Base-by-base conservation (phyloP, 2,113 vertebrate species). In the Tupaia tana region DNA sequence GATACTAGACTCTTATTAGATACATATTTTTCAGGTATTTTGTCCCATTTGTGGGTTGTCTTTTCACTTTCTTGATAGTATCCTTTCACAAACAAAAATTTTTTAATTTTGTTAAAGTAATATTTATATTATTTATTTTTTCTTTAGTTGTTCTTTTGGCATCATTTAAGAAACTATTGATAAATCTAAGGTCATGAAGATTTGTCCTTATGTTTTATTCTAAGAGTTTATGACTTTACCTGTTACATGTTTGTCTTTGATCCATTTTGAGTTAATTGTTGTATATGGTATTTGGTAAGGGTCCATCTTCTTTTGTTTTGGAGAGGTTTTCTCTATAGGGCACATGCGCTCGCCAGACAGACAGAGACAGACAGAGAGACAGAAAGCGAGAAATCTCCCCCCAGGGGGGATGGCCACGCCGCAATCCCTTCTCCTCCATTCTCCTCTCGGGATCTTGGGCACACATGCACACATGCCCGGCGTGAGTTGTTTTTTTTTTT, bases 151-250 rank as follows among this genome's bases (percentile, higher is more conserved):
- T 93, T 22, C 27, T 43, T 91, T 93, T 71, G 27, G 18, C 81
- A n/a, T 66, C n/a, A 77, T 95, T 73, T 95, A 70, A 85, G 43
- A 78, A 94, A 74, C 1, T n/a, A 88, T 74, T 93, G 67, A 34
- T 81, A 87, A 63, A 61, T 85, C 18, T 20, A 93, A 77, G 20
- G 12, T 56, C 74, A 67, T 59, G 6, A 93, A 69, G 31, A 20
- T 27, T 93, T 89, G 9, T 29, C 54, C 8, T 56, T 70, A 20
- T 59, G 61, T 56, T 75, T 94, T 73, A 15, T 79, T 59, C 20
- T 82, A 66, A 66, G 25, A 14, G 24, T 88, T 87, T 93, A 31
- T 61, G 59, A 52, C 64, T 94, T 85, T 70, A 63, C 11, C 19
- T 83, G 7, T 84, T 89, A 95, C 71, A 85, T 85, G 25, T 80